Conservation (phyloP, 1,140 invertebrate genomes). For the Whitmania pigra region DNA sequence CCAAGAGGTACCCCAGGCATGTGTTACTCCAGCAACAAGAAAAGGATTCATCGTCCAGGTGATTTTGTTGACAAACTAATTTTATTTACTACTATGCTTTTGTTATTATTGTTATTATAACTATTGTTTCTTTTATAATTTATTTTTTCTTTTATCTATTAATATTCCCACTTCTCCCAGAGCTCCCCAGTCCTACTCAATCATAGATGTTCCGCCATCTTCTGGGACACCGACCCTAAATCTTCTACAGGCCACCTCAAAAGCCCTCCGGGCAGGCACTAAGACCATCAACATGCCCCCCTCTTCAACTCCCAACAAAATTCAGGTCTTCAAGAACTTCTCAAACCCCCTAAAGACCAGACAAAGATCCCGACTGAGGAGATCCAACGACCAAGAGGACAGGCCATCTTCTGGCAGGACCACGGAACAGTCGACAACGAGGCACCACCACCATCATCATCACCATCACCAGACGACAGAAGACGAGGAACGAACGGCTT, state of each 20-base stretch:
- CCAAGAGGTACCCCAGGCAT: constrained; percentile 1
- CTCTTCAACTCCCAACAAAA: background rate
- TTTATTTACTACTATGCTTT: no score
- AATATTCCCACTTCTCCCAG: background rate
- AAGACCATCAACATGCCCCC: background rate
- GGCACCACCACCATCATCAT: constrained; percentile 1
- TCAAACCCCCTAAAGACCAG: background rate
- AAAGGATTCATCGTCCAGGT: background rate
- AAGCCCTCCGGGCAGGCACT: background rate
- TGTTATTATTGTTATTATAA: no score
- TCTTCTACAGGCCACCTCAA: background rate
- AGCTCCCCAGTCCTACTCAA: background rate
- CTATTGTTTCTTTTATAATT: no score
- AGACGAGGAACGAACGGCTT: no score
- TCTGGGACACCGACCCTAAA: background rate
- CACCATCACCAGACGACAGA: no score
- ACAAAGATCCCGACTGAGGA: background rate
- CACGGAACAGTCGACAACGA: background rate
- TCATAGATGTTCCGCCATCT: background rate
- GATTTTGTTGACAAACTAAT: background rate
- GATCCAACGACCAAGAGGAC: background rate
- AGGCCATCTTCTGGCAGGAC: background rate
- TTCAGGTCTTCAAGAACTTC: constrained; percentile 6
- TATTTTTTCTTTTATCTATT: background rate
- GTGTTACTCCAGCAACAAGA: background rate